Evolutionary conservation across 2,888 invertebrate species (phyloP).

Genomic region (Pollenia labialis): DNA sequence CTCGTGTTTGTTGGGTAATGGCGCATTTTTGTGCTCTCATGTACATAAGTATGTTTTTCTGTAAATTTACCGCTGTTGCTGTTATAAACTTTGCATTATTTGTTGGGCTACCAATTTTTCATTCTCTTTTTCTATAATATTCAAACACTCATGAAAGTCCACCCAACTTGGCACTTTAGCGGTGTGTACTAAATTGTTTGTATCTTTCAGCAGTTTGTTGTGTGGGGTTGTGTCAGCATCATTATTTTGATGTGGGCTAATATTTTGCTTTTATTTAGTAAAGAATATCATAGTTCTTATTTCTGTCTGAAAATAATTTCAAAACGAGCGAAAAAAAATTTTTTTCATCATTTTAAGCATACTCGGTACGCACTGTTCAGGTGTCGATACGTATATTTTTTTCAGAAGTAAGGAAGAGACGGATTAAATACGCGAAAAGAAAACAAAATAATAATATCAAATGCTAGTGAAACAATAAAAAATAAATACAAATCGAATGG

Average conservation of each 20-base stretch:
- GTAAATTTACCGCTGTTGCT: no score
- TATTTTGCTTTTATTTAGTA: not conserved
- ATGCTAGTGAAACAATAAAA: not conserved
- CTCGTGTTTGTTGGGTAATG: no score
- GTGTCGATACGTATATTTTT: not conserved
- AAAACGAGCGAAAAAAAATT: conserved; percentile 20
- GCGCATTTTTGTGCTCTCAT: no score
- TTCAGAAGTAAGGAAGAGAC: not conserved
- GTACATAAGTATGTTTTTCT: no score
- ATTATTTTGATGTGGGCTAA: conserved; percentile 19
- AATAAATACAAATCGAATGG: not conserved
- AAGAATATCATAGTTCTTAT: not conserved
- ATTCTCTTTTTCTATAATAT: no score
- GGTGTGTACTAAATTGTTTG: not conserved
- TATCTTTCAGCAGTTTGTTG: conserved; percentile 15
- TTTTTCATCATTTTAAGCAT: conserved; percentile 26
- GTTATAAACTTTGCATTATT: no score
- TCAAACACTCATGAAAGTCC: no score
- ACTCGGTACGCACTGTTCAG: not conserved
- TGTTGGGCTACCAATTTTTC: no score
- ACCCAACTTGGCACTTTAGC: not conserved
- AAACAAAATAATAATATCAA: not conserved
- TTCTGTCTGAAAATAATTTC: conserved; percentile 19
- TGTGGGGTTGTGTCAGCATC: conserved; percentile 17
- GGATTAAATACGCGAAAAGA: not conserved